phyloP scores from a whole-genome alignment of 2,888 invertebrate genomes.

The Lithophane ornitopus region DNA sequence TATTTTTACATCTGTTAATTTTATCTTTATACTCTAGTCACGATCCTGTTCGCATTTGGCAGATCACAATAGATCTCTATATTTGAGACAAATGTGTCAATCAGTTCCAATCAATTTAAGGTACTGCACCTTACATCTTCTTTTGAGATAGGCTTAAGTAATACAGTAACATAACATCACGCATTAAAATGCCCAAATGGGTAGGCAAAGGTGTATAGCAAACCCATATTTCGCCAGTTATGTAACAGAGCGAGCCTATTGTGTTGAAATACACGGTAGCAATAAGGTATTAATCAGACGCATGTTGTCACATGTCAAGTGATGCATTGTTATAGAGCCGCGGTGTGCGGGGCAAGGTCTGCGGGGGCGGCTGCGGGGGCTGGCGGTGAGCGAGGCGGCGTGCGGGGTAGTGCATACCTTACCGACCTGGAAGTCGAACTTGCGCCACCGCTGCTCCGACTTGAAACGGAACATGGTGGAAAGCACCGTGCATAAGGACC shows the following conservation, averaged over 20 bases:
- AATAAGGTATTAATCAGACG: slow-evolving; percentile 55
- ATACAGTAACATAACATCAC: background rate
- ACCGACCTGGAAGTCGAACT: slow-evolving; percentile 97
- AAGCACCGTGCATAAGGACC: slow-evolving; percentile 97
- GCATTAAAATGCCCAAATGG: background rate
- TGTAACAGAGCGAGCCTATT: background rate
- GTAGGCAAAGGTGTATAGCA: background rate
- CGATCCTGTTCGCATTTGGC: slow-evolving; percentile 22
- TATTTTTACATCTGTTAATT: slow-evolving; percentile 29
- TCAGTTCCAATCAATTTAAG: background rate
- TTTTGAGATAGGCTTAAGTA: background rate
- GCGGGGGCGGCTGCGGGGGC: slow-evolving; percentile 66
- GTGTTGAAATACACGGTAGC: background rate
- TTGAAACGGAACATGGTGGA: slow-evolving; percentile 98
- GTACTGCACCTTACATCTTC: background rate
- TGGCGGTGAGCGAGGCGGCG: slow-evolving; percentile 83
- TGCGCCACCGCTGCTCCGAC: slow-evolving; percentile 98
- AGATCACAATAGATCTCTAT: slow-evolving; percentile 22
- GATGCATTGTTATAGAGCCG: slow-evolving; percentile 79
- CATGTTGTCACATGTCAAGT: slow-evolving; percentile 66
- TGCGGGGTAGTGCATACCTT: slow-evolving; percentile 92
- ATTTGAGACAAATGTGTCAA: background rate
- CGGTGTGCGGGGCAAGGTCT: slow-evolving; percentile 75
- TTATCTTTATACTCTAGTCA: slow-evolving; percentile 17
- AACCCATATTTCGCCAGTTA: background rate